Percentiles rank a stretch among this genome's conserved stretches.
These are phyloP conservation scores for Nipponacmea schrenckii DNA, from an alignment of 2,888 invertebrate genomes.

Conservation along the genomic window DNA sequence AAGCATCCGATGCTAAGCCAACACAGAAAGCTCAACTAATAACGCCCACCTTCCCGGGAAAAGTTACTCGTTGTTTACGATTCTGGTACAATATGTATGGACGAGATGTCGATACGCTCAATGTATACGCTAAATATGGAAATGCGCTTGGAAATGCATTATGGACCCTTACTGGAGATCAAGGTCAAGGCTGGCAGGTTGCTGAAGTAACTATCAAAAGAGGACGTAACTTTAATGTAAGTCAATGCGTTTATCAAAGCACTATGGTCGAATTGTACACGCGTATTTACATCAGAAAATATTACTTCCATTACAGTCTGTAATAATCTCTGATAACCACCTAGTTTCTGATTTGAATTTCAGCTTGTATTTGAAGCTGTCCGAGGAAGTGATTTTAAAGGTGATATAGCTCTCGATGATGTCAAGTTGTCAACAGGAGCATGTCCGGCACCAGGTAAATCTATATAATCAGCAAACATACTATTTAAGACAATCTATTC, in stretches of 20 bases:
- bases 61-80: conserved; percentile 39
- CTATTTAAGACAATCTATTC: too few species aligned
- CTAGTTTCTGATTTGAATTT: too few species aligned
- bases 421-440: conserved; percentile 39
- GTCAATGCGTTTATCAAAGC: neutral
- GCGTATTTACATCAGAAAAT: too few species aligned
- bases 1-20: conserved; percentile 66
- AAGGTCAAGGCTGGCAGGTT: conserved; percentile 43
- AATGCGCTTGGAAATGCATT: conserved; percentile 20
- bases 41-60: conserved; percentile 37
- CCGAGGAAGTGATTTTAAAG: conserved; percentile 43
- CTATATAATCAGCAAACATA: too few species aligned
- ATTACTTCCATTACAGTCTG: too few species aligned
- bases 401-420: conserved; percentile 62
- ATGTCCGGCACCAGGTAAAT: conserved; percentile 33
- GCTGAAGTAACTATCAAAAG: conserved; percentile 41
- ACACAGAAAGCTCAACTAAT: conserved; percentile 45
- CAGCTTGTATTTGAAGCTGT: conserved; percentile 56
- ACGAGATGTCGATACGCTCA: conserved; percentile 42
- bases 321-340: too few species aligned
- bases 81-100: conserved; percentile 62
- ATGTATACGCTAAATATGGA: conserved; percentile 34
- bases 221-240: conserved; percentile 20
- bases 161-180: conserved; percentile 38
- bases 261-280: too few species aligned